Conservation (phyloP, 1,140 invertebrate species). For the Nilaparvata lugens region DNA sequence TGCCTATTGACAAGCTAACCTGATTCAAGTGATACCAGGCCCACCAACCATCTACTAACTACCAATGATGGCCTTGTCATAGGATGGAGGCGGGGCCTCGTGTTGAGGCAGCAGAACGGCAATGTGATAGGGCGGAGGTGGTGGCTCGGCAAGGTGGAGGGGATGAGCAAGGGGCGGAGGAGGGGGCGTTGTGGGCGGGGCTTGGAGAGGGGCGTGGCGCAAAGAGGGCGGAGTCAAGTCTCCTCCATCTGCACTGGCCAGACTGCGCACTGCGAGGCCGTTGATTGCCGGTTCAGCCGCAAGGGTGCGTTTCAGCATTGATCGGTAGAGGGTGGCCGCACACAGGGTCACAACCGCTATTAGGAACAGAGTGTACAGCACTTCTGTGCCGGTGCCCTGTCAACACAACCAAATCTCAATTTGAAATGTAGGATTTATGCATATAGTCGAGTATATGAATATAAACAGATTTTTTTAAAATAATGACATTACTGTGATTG, state of each 20-base stretch:
- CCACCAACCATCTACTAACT: background rate
- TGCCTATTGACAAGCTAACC: no score
- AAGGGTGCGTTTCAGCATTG: background rate
- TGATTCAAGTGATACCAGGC: no score
- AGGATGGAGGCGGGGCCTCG: slow-evolving; percentile 52
- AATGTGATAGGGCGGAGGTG: slow-evolving; percentile 57
- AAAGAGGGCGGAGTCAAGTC: slow-evolving; percentile 3
- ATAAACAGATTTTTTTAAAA: background rate
- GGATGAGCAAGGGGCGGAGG: slow-evolving; percentile 31
- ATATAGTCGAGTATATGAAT: background rate
- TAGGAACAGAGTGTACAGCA: background rate
- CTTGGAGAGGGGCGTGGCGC: slow-evolving; percentile 3
- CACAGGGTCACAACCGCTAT: background rate
- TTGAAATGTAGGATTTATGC: no score
- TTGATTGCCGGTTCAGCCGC: no score
- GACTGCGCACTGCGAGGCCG: no score
- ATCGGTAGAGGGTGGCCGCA: background rate
- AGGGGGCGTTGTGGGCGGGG: slow-evolving; percentile 12
- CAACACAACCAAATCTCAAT: no score
- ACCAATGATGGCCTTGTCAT: slow-evolving; percentile 44
- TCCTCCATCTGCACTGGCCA: background rate
- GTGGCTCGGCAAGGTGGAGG: slow-evolving; percentile 21
- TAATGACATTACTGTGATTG: background rate
- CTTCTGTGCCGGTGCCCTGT: background rate
- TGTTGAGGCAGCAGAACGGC: slow-evolving; percentile 50